A percentile compares a stretch with the other conserved stretches of the same genome.
Evolutionary conservation across 2,888 invertebrate species (phyloP).

Genomic region (Cepaea hortensis): DNA sequence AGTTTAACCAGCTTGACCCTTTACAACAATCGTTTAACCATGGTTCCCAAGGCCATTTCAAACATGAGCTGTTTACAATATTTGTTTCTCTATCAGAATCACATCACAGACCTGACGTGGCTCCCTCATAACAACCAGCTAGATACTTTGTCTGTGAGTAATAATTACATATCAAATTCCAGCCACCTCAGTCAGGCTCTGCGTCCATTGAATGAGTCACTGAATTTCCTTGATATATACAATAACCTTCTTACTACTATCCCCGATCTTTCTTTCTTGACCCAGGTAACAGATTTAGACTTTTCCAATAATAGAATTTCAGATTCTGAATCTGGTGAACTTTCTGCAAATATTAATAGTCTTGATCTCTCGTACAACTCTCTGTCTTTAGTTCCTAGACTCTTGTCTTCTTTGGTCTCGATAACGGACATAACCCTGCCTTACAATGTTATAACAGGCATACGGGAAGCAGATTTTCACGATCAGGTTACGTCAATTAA

Average conservation of each 20-base stretch:
- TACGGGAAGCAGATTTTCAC: neutral
- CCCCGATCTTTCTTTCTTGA: neutral
- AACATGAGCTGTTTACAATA: neutral
- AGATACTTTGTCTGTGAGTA: neutral
- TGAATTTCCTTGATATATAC: neutral
- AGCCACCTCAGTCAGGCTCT: neutral
- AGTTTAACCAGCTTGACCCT: neutral
- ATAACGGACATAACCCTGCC: neutral
- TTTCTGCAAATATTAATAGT: neutral
- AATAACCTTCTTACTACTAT: neutral
- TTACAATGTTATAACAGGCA: neutral
- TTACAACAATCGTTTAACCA: neutral
- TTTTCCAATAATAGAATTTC: neutral
- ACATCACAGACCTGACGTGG: neutral
- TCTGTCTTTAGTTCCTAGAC: neutral
- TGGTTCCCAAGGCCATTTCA: neutral
- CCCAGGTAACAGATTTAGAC: neutral
- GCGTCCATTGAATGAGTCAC: neutral
- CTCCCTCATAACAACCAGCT: neutral
- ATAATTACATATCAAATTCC: neutral
- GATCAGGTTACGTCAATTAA: neutral
- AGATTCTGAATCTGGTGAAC: neutral
- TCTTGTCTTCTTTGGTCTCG: neutral
- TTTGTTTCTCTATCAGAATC: neutral
- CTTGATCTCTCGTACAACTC: neutral